These are phyloP conservation scores for Bombus pyrosoma DNA, from an alignment of 1,140 invertebrate genomes.

Conservation along the genomic window DNA sequence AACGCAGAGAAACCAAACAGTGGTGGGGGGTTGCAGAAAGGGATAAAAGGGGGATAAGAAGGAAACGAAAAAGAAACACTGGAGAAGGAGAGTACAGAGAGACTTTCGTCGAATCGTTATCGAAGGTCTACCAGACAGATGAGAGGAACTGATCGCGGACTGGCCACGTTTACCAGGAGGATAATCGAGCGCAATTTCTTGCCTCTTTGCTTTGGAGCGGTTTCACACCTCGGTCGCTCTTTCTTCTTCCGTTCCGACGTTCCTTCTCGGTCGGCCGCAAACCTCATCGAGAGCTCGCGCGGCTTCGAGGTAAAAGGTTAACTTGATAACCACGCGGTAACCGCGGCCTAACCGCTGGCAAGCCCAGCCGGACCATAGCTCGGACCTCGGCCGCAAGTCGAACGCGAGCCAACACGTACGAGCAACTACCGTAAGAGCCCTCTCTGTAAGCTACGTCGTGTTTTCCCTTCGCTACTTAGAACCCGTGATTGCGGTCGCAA, in stretches of 20 bases:
- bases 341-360: constrained; percentile 70
- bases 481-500: constrained; percentile 60
- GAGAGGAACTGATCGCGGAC: constrained; percentile 35
- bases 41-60: no score
- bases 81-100: constrained; percentile 40
- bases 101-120: constrained; percentile 78
- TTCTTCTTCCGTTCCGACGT: constrained; percentile 33
- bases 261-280: constrained; percentile 57
- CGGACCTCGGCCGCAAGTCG: constrained; percentile 3
- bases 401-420: constrained; percentile 66
- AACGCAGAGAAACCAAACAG: constrained; percentile 1
- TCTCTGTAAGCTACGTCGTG: constrained; percentile 28
- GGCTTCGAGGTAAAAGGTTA: constrained; percentile 80
- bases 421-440: constrained; percentile 63
- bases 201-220: constrained; percentile 82
- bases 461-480: constrained; percentile 64
- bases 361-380: constrained; percentile 21
- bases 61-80: no score
- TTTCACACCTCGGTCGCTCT: constrained; percentile 78
- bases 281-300: constrained; percentile 57
- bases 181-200: constrained; percentile 82
- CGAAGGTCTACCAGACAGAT: constrained; percentile 40
- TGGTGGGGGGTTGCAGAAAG: not conserved
- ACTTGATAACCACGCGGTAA: constrained; percentile 81
- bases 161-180: constrained; percentile 68